Conservation (phyloP, 2,888 invertebrate species). For the Aporophyla lueneburgensis region DNA sequence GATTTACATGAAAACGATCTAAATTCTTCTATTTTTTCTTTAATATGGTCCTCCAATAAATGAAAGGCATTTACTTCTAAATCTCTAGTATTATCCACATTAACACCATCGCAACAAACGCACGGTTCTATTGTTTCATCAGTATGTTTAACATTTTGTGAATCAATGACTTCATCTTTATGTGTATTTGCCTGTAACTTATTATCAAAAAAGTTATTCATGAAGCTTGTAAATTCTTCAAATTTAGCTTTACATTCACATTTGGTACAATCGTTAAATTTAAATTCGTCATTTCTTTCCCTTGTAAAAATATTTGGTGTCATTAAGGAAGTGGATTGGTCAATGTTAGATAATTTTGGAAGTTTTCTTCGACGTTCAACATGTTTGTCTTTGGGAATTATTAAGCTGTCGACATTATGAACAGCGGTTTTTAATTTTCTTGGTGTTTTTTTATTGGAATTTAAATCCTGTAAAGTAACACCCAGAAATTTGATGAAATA, state of each 20-base stretch:
- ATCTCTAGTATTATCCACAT: slow-evolving; percentile 74
- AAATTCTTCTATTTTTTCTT: slow-evolving; percentile 78
- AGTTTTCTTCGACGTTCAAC: slow-evolving; percentile 18
- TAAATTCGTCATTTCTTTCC: slow-evolving; percentile 20
- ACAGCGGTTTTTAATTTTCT: slow-evolving; percentile 21
- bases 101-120: slow-evolving; percentile 76
- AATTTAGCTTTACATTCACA: slow-evolving; percentile 66
- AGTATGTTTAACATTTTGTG: slow-evolving; percentile 62
- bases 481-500: slow-evolving; percentile 84
- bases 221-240: slow-evolving; percentile 66
- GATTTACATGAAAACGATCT: slow-evolving; percentile 72
- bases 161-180: slow-evolving; percentile 68
- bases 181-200: slow-evolving; percentile 43
- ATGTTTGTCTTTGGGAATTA: slow-evolving; percentile 22
- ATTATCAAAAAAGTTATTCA: slow-evolving; percentile 57
- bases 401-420: slow-evolving; percentile 1
- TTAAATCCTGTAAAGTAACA: slow-evolving; percentile 79
- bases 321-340: slow-evolving; percentile 18
- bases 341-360: slow-evolving; percentile 15
- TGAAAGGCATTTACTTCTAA: slow-evolving; percentile 85
- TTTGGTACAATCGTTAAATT: slow-evolving; percentile 20
- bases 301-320: slow-evolving; percentile 13
- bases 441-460: slow-evolving; percentile 42
- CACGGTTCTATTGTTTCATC: slow-evolving; percentile 69
- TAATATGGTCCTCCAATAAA: slow-evolving; percentile 83